Conservation (phyloP, 2,113 vertebrate genomes). For the Sander lucioperca region DNA sequence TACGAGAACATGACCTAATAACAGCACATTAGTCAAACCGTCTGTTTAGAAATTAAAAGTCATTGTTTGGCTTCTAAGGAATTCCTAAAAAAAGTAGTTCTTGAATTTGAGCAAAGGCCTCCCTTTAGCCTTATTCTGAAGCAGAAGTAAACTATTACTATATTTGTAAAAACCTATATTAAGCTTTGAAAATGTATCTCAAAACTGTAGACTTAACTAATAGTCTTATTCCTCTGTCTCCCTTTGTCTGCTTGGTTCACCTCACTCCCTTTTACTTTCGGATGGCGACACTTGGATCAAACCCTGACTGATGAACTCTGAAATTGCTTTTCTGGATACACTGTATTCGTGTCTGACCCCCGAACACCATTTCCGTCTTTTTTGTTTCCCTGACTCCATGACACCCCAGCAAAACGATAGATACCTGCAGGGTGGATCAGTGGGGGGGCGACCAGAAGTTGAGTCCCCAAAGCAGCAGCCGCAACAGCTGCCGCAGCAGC, state of each 20-base stretch:
- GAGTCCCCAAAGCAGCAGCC: constrained; percentile 88
- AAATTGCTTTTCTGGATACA: constrained; percentile 50
- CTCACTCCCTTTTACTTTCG: constrained; percentile 40
- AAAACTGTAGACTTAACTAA: constrained; percentile 84
- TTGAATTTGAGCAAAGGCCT: neutral
- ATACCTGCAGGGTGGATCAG: constrained; percentile 88
- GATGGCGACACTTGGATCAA: constrained; percentile 87
- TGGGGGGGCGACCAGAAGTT: constrained; percentile 90
- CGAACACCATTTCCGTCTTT: constrained; percentile 56
- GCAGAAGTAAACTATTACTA: neutral
- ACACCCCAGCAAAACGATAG: constrained; percentile 91
- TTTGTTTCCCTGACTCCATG: neutral
- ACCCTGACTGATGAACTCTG: constrained; percentile 41
- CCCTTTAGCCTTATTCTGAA: neutral
- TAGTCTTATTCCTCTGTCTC: constrained; percentile 89
- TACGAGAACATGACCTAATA: neutral
- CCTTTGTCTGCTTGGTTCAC: constrained; percentile 8
- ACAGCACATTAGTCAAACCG: neutral
- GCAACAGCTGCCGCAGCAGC: neutral
- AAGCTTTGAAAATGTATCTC: neutral
- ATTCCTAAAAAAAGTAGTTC: neutral
- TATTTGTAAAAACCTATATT: neutral
- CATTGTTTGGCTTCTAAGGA: neutral
- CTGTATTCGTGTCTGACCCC: neutral
- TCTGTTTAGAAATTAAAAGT: neutral